Conservation (phyloP, 2,888 invertebrate species). For the Phyllotreta striolata region DNA sequence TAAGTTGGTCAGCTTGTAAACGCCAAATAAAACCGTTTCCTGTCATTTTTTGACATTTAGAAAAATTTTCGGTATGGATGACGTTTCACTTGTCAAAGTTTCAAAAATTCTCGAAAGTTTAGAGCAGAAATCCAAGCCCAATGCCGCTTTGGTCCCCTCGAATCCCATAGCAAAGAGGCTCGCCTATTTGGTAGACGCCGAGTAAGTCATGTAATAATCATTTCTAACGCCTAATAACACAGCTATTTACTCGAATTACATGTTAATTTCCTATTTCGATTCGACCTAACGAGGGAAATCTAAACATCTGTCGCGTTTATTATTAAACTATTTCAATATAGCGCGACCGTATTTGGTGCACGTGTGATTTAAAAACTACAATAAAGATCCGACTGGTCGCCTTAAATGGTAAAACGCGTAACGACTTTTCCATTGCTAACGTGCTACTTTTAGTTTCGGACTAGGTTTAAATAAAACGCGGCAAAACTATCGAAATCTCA, state of each 20-base stretch:
- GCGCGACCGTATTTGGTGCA: slow-evolving; percentile 20
- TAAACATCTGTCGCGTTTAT: slow-evolving; percentile 33
- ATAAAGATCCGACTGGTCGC: slow-evolving; percentile 7
- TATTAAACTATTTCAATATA: slow-evolving; percentile 26
- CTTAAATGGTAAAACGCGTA: too few species aligned
- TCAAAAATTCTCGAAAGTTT: slow-evolving; percentile 48
- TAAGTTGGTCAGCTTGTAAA: too few species aligned
- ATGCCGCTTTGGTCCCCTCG: slow-evolving; percentile 16
- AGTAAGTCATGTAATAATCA: slow-evolving; percentile 23
- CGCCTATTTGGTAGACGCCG: slow-evolving; percentile 19
- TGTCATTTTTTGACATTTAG: too few species aligned
- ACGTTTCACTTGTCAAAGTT: slow-evolving; percentile 44
- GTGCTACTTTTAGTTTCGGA: too few species aligned
- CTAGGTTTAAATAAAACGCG: too few species aligned
- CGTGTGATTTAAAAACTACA: slow-evolving; percentile 27
- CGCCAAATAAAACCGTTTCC: too few species aligned
- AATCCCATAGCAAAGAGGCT: slow-evolving; percentile 26
- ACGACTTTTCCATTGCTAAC: too few species aligned
- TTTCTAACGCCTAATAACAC: too few species aligned
- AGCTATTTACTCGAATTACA: neutral
- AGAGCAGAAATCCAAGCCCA: slow-evolving; percentile 41
- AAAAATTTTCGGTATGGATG: slow-evolving; percentile 32
- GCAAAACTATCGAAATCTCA: too few species aligned
- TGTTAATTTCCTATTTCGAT: slow-evolving; percentile 12
- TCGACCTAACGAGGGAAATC: slow-evolving; percentile 28